Percentiles rank a stretch among this genome's conserved stretches.
Conservation (phyloP, 2,888 invertebrate species). For the Drosophila limbata region DNA sequence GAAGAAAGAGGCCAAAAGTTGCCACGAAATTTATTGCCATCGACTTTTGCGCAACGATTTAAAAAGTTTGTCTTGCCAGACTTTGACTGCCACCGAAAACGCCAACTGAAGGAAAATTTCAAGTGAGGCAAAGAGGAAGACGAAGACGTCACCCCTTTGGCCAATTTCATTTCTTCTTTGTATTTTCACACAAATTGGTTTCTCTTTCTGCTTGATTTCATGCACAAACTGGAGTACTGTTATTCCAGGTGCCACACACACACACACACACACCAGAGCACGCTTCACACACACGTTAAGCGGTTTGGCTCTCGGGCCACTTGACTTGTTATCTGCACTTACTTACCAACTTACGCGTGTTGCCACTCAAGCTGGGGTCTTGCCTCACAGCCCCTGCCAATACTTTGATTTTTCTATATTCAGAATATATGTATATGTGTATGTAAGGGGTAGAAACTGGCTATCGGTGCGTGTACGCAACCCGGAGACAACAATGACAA, state of each 20-base stretch:
- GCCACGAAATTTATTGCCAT: constrained; percentile 63
- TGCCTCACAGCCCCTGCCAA: constrained; percentile 33
- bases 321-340: constrained; percentile 79
- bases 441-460: background rate
- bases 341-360: constrained; percentile 75
- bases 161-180: constrained; percentile 70
- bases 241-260: constrained; percentile 56
- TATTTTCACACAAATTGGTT: constrained; percentile 74
- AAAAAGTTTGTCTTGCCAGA: constrained; percentile 60
- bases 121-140: constrained; percentile 29
- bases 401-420: constrained; percentile 58
- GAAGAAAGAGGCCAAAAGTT: constrained; percentile 29
- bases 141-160: constrained; percentile 48
- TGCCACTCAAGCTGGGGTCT: constrained; percentile 59
- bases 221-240: constrained; percentile 69
- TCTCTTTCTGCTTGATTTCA: constrained; percentile 77
- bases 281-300: constrained; percentile 28
- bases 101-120: constrained; percentile 29
- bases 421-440: background rate
- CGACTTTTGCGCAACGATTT: constrained; percentile 58
- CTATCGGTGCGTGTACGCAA: constrained; percentile 63
- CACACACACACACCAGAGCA: background rate
- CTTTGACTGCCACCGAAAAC: constrained; percentile 19
- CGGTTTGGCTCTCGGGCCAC: constrained; percentile 53
- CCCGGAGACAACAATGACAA: constrained; percentile 36